Percentiles rank a stretch among this genome's conserved stretches.
Conservation (phyloP, 2,797 vertebrate genomes). For the Liasis olivaceus region DNA sequence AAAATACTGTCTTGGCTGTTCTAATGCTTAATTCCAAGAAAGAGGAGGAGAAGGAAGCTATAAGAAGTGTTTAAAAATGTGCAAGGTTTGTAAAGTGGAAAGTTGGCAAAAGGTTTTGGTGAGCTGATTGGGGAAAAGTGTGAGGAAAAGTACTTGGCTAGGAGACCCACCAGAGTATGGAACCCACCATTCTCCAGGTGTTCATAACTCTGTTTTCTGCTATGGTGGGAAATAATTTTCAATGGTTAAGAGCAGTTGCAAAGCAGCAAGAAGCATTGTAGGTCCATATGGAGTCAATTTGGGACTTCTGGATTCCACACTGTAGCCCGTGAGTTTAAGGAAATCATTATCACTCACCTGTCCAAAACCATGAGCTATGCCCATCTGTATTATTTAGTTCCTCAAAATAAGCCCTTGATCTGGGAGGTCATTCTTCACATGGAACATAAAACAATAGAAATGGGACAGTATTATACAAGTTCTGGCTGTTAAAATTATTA, state of each 20-base stretch:
- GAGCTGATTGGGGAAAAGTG: not conserved
- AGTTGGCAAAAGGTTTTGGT: not conserved
- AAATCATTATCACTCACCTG: not conserved
- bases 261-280: not conserved
- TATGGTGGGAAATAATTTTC: not conserved
- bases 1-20: not conserved
- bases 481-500: not conserved
- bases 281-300: slow-evolving; percentile 11
- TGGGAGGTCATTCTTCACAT: not conserved
- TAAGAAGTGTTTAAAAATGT: not conserved
- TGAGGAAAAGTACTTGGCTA: not conserved
- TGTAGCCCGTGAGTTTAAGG: not conserved
- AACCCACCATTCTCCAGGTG: not conserved
- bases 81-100: not conserved
- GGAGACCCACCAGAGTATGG: not conserved
- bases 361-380: not conserved
- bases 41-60: not conserved
- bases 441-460: not conserved
- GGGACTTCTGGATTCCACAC: not conserved
- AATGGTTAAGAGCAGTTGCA: not conserved
- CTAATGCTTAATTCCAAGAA: not conserved
- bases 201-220: not conserved
- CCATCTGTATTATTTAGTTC: not conserved
- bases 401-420: not conserved
- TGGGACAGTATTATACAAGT: rapidly evolving